Percentiles rank a stretch among this genome's conserved stretches.
These are phyloP conservation scores for Digitonthophagus gazella DNA, from an alignment of 2,888 invertebrate species.

Conservation along the genomic window DNA sequence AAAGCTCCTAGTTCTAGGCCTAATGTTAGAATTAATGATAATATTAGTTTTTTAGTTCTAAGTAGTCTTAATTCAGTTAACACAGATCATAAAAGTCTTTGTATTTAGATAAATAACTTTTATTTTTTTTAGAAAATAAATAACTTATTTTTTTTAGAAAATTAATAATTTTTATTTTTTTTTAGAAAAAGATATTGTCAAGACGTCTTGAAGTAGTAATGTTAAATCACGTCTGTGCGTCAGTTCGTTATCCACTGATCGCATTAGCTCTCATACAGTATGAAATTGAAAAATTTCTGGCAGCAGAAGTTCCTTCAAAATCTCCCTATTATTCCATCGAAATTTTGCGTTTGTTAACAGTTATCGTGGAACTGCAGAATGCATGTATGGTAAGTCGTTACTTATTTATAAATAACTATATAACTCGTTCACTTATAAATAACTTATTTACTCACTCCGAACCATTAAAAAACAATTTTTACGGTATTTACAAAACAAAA, in stretches of 20 bases:
- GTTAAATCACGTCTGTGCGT: constrained; percentile 73
- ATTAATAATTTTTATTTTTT: constrained; percentile 27
- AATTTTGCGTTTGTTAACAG: constrained; percentile 65
- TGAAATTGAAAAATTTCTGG: constrained; percentile 59
- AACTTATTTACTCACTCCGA: background rate
- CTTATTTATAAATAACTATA: background rate
- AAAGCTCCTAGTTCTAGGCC: too few relatives aligned
- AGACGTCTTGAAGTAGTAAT: constrained; percentile 72
- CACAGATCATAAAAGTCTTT: too few relatives aligned
- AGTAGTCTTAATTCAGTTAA: too few relatives aligned
- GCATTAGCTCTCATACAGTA: constrained; percentile 75
- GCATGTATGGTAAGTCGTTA: constrained; percentile 63
- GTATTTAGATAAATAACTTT: too few relatives aligned
- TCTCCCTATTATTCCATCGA: constrained; percentile 44
- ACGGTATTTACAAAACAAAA: too few relatives aligned
- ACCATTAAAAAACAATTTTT: too few relatives aligned
- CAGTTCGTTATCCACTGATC: constrained; percentile 70
- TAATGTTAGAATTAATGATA: too few relatives aligned
- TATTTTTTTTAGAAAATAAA: too few relatives aligned
- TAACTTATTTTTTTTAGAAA: too few relatives aligned
- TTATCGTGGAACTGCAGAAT: constrained; percentile 69
- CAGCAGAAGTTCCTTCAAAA: constrained; percentile 36
- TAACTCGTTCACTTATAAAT: background rate
- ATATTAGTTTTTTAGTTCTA: too few relatives aligned
- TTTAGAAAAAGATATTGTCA: constrained; percentile 61